These are phyloP conservation scores for Malurus melanocephalus DNA, from an alignment of 2,113 vertebrate genomes.

Conservation along the genomic window DNA sequence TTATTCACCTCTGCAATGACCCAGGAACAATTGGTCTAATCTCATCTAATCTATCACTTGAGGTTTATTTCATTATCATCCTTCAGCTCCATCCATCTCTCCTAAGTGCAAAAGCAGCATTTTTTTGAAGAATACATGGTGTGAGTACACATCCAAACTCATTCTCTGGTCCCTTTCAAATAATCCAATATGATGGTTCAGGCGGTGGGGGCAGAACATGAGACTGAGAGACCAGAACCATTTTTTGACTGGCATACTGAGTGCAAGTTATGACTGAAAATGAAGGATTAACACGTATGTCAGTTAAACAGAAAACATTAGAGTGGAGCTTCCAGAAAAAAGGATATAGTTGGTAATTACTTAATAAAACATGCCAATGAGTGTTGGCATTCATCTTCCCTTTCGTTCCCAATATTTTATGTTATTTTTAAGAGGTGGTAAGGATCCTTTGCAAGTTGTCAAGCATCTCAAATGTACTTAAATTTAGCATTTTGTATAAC, in stretches of 20 bases:
- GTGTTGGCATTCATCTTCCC: neutral
- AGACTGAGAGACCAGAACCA: neutral
- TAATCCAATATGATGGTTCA: neutral
- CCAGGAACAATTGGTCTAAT: neutral
- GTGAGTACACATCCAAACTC: slow-evolving; percentile 19
- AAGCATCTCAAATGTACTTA: neutral
- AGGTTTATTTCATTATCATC: neutral
- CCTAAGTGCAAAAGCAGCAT: neutral
- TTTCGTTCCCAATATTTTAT: neutral
- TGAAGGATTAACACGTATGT: neutral
- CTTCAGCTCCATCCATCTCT: neutral
- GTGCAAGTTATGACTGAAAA: neutral
- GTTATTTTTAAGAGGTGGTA: neutral
- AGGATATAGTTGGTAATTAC: neutral
- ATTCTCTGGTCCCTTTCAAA: neutral
- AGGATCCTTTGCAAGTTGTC: neutral
- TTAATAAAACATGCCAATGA: no score
- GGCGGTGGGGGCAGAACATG: neutral
- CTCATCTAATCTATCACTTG: neutral
- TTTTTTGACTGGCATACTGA: neutral
- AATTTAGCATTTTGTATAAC: neutral
- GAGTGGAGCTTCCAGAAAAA: neutral
- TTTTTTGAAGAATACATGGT: slow-evolving; percentile 25
- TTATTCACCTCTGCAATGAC: neutral
- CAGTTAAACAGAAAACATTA: neutral